Evolutionary conservation across 2,888 invertebrate species (phyloP), one percentile per base, ranked within the genome.

Genomic region (Enchytraeus crypticus): DNA sequence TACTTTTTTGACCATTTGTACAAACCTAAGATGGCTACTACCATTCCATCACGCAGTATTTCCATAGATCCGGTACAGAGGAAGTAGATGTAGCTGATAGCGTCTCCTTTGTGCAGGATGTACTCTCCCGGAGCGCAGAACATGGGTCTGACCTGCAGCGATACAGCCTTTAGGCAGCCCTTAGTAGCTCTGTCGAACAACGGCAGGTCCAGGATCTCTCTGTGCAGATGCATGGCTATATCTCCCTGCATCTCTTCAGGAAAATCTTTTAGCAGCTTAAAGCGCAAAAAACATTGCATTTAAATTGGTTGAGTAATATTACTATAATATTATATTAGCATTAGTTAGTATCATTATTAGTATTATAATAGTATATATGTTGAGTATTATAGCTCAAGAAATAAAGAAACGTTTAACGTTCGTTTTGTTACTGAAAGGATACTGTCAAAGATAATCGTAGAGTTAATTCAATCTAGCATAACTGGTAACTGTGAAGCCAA

Each of bases 11-110:
- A n/a, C n/a, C n/a, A n/a, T n/a, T n/a, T n/a, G n/a, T n/a, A n/a
- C n/a, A n/a, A 81, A 93, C 95, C 95, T 69, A 95, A 83, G 73
- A 95, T 95, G 62, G 95, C 95, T 26, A 95, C 93, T 57, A 95
- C 95, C 91, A 93, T 93, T 66, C 88, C 89, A 73, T 92, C 88
- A 78, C 93, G 92, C 73, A 95, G 88, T 51, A 95, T 92, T 81
- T 95, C 95, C 92, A 95, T 92, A 30, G 92, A 92, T 5, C 95
- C 95, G 76, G 92, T 93, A 82, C 92, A 93, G 69, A 95, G 86
- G 80, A 93, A 92, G 81, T 92, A 93, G 72, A 95, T 90, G 76
- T 91, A 91, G 64, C 89, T 88, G 32, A 95, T 84, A 5, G 92
- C 92, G 74, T 95, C 95, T 46, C 93, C 93, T 81, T 88, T 90